These are phyloP conservation scores for Sphinx pinastri DNA, from an alignment of 2,888 invertebrate species.

Conservation along the genomic window DNA sequence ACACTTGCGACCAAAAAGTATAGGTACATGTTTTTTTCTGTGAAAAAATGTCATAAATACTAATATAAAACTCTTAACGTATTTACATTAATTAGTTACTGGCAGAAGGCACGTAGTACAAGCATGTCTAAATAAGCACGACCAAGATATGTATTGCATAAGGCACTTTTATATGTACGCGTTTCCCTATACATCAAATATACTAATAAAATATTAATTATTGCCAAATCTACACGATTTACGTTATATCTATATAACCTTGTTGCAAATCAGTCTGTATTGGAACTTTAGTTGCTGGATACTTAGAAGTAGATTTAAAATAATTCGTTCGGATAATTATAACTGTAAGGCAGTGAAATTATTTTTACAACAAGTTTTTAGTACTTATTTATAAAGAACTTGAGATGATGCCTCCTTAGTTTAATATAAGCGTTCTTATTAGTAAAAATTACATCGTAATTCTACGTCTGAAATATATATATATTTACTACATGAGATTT, in stretches of 20 bases:
- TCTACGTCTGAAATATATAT: not conserved
- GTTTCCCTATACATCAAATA: not conserved
- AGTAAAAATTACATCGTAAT: not conserved
- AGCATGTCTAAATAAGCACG: slow-evolving; percentile 20
- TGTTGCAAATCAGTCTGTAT: not conserved
- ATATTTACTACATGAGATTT: not conserved
- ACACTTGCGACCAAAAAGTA: slow-evolving; percentile 26
- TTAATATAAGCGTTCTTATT: slow-evolving; percentile 22
- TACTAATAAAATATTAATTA: not conserved
- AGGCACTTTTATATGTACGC: slow-evolving; percentile 38
- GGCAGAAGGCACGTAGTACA: slow-evolving; percentile 72
- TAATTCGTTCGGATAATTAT: not conserved
- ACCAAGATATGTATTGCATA: slow-evolving; percentile 40
- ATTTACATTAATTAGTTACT: slow-evolving; percentile 78
- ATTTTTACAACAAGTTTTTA: not conserved
- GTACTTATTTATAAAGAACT: not conserved
- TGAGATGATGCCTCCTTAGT: slow-evolving; percentile 28
- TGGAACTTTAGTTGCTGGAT: not conserved
- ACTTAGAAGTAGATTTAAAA: not conserved
- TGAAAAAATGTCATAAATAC: slow-evolving; percentile 60
- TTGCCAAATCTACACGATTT: not conserved
- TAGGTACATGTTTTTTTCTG: slow-evolving; percentile 45
- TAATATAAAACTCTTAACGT: slow-evolving; percentile 51
- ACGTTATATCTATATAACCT: not conserved
- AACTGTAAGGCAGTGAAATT: not conserved